A percentile compares a stretch with the other conserved stretches of the same genome.
These are phyloP conservation scores for Salvator merianae DNA, from an alignment of 2,113 vertebrate species.

Conservation along the genomic window DNA sequence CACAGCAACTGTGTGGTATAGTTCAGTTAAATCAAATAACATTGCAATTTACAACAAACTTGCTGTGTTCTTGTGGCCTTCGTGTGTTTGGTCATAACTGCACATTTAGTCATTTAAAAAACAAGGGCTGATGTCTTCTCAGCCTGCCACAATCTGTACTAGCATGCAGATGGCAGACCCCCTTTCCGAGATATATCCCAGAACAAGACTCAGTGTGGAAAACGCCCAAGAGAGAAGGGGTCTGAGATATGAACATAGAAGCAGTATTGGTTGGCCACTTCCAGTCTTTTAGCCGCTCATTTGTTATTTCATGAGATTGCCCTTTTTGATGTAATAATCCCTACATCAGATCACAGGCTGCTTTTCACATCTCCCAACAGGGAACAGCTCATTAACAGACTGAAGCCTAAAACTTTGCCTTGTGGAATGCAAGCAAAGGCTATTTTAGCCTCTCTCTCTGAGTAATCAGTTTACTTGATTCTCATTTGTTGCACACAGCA, in stretches of 20 bases:
- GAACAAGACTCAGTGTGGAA: too few relatives aligned
- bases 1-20: too few relatives aligned
- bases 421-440: neutral
- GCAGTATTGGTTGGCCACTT: neutral
- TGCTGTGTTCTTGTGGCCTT: too few relatives aligned
- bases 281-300: neutral
- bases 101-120: too few relatives aligned
- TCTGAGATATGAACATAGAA: neutral
- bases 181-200: too few relatives aligned
- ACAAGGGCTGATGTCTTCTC: too few relatives aligned
- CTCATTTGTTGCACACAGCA: neutral
- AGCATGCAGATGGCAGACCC: too few relatives aligned
- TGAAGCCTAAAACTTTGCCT: neutral
- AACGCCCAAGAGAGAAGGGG: neutral
- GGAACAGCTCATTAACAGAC: neutral
- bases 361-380: neutral
- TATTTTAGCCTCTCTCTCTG: neutral
- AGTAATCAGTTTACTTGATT: neutral
- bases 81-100: too few relatives aligned
- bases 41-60: too few relatives aligned
- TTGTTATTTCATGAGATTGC: neutral
- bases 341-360: neutral
- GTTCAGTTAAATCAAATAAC: too few relatives aligned
- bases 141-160: too few relatives aligned
- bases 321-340: constrained; percentile 4